These are phyloP conservation scores for Lamprotornis superbus DNA, from an alignment of 2,113 vertebrate species.

Conservation along the genomic window DNA sequence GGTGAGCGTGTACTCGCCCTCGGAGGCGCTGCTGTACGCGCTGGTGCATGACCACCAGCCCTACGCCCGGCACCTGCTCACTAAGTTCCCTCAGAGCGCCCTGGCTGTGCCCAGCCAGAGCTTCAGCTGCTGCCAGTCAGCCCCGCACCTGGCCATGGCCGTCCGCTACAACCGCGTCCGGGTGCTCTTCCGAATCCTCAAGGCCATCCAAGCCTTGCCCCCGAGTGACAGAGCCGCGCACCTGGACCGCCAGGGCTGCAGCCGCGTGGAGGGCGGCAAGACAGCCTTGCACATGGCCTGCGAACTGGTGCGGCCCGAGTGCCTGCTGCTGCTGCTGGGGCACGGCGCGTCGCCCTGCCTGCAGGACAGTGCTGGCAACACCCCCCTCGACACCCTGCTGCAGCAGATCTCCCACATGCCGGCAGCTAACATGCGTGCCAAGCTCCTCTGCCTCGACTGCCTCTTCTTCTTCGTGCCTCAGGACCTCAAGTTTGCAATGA, in stretches of 20 bases:
- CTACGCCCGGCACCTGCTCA: constrained; percentile 86
- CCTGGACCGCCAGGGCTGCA: constrained; percentile 82
- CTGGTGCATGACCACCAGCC: constrained; percentile 92
- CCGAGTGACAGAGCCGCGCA: constrained; percentile 49
- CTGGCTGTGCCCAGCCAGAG: constrained; percentile 78
- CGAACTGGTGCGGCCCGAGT: constrained; percentile 83
- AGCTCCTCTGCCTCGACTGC: constrained; percentile 83
- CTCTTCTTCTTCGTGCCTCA: constrained; percentile 84
- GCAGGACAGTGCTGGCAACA: constrained; percentile 69
- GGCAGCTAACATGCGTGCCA: constrained; percentile 13
- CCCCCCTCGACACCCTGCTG: constrained; percentile 82
- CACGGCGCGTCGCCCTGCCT: constrained; percentile 79
- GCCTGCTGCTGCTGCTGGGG: constrained; percentile 83
- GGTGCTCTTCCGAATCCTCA: constrained; percentile 82
- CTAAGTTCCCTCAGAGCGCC: constrained; percentile 76
- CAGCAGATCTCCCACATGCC: constrained; percentile 63
- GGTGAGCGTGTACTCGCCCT: constrained; percentile 84
- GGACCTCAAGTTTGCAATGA: constrained; percentile 57
- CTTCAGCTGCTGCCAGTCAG: constrained; percentile 83
- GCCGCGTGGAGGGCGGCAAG: constrained; percentile 83
- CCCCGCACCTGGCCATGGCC: constrained; percentile 84
- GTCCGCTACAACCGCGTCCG: constrained; percentile 88
- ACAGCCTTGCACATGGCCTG: constrained; percentile 85
- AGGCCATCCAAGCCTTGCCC: constrained; percentile 69
- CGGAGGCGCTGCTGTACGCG: constrained; percentile 90